These are phyloP conservation scores for Xylophagus ater DNA, from an alignment of 2,888 invertebrate species.

Conservation along the genomic window DNA sequence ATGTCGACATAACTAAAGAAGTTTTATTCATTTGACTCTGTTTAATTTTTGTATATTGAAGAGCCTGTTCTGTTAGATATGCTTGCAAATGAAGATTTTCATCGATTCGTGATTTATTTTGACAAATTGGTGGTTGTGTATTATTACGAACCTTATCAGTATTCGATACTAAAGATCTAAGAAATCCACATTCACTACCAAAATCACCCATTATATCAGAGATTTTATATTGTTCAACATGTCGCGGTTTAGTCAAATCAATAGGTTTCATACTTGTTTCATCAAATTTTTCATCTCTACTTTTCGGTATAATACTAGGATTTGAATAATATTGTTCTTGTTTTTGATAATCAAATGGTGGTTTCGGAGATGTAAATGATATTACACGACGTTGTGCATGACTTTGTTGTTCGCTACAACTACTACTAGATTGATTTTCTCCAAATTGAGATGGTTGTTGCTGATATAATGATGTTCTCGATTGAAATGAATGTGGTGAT, in stretches of 20 bases:
- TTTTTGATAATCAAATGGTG: slow-evolving; percentile 38
- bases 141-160: slow-evolving; percentile 32
- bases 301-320: slow-evolving; percentile 33
- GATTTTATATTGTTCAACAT: slow-evolving; percentile 20
- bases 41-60: slow-evolving; percentile 59
- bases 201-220: slow-evolving; percentile 33
- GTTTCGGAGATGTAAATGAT: slow-evolving; percentile 34
- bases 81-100: slow-evolving; percentile 59
- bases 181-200: slow-evolving; percentile 30
- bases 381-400: slow-evolving; percentile 27
- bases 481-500: slow-evolving; percentile 30
- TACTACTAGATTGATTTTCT: slow-evolving; percentile 2
- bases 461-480: slow-evolving; percentile 27
- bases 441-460: slow-evolving; percentile 2
- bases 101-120: slow-evolving; percentile 27
- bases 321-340: slow-evolving; percentile 40
- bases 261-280: slow-evolving; percentile 32
- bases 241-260: slow-evolving; percentile 36
- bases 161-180: slow-evolving; percentile 35
- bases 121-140: slow-evolving; percentile 19
- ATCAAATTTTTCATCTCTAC: slow-evolving; percentile 22
- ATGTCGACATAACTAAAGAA: slow-evolving; percentile 1
- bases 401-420: background rate
- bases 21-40: slow-evolving; percentile 45
- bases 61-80: slow-evolving; percentile 59